These are phyloP conservation scores for Brachynemurus nebulosus DNA, from an alignment of 2,888 invertebrate genomes.

Conservation along the genomic window DNA sequence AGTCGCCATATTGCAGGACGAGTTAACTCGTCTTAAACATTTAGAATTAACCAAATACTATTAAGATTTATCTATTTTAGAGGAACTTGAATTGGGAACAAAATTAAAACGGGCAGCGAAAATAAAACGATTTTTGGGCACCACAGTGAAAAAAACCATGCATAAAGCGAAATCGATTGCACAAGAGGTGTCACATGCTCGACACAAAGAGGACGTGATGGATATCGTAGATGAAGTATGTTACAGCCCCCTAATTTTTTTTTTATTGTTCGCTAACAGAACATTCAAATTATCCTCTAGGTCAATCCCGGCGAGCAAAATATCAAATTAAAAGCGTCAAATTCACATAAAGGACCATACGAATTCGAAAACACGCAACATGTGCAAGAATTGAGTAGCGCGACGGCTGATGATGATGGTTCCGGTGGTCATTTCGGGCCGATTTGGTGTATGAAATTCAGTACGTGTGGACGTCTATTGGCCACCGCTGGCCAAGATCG, in stretches of 20 bases:
- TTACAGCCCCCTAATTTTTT: slow-evolving; percentile 12
- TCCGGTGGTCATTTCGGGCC: slow-evolving; percentile 73
- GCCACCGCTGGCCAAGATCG: slow-evolving; percentile 97
- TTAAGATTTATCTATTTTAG: slow-evolving; percentile 16
- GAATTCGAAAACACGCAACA: slow-evolving; percentile 87
- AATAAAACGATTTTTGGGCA: slow-evolving; percentile 70
- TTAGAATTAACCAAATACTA: no score
- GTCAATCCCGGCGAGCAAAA: slow-evolving; percentile 63
- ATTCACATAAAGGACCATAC: slow-evolving; percentile 92
- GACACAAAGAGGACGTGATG: slow-evolving; percentile 74
- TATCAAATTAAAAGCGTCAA: slow-evolving; percentile 85
- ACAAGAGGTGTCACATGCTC: slow-evolving; percentile 75
- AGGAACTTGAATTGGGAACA: slow-evolving; percentile 32
- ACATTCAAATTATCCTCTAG: background rate
- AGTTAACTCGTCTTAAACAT: no score
- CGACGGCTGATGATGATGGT: slow-evolving; percentile 23
- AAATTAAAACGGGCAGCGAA: slow-evolving; percentile 38
- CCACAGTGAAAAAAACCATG: slow-evolving; percentile 81
- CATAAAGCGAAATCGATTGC: slow-evolving; percentile 83
- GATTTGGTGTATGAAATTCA: slow-evolving; percentile 99
- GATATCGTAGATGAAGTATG: slow-evolving; percentile 60
- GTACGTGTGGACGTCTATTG: slow-evolving; percentile 83
- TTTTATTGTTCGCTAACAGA: background rate
- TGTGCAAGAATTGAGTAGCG: slow-evolving; percentile 52
- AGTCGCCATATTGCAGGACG: no score